Evolutionary conservation across 1,140 invertebrate species (phyloP).

Genomic region (Myzus persicae): DNA sequence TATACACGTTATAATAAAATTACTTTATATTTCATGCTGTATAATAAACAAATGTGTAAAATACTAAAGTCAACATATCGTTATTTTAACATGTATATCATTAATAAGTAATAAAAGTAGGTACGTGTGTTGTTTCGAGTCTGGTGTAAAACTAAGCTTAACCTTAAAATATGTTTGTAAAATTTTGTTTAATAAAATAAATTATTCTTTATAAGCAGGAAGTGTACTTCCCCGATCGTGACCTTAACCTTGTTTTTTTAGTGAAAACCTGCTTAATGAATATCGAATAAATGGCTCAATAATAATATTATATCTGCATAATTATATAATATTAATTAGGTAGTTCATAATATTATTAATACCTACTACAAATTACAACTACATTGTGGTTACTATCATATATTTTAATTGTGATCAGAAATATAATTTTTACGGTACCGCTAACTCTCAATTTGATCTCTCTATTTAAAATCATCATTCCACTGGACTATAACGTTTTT

Average conservation of each 20-base stretch:
- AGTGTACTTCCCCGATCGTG: background rate
- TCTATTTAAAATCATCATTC: background rate
- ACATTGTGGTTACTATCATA: background rate
- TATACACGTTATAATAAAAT: background rate
- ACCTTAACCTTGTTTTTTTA: conserved; percentile 38
- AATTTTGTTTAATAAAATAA: background rate
- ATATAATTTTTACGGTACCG: background rate
- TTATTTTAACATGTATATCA: no score
- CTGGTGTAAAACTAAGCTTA: background rate
- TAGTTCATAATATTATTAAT: background rate
- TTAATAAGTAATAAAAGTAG: background rate
- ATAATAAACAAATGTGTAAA: background rate
- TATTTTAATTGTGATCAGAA: background rate
- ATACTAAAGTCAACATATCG: background rate
- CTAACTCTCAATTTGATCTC: background rate
- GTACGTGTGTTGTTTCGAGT: background rate
- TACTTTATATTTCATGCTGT: background rate
- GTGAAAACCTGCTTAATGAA: background rate
- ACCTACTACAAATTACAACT: background rate
- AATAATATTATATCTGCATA: background rate
- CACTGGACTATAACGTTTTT: background rate
- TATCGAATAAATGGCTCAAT: background rate
- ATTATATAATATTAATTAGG: background rate
- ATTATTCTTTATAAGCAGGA: background rate
- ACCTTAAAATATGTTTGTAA: background rate